Base-by-base conservation (phyloP, 2,797 vertebrate species). In the Rhadinocentrus ornatus region DNA sequence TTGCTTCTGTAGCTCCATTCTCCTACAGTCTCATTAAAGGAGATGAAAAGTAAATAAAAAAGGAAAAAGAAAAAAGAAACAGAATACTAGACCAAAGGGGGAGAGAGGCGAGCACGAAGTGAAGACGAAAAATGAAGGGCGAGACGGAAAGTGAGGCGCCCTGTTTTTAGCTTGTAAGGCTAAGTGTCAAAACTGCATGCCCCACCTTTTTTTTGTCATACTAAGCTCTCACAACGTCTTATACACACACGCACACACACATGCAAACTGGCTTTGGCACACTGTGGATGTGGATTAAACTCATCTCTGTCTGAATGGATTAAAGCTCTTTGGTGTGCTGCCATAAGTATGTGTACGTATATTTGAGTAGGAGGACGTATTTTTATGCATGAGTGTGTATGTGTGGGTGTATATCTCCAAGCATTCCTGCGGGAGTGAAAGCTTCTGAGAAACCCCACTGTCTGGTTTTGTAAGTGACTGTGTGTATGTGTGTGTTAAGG, bases 241-340 rank as follows among this genome's bases (percentile, higher is more conserved):
- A 60, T 39, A 41, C 20, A 20, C 41, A 20, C 44, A n/a, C 20
- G 46, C 46, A 65, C 59, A 65, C 62, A 71, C 75, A 73, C 31
- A 75, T 32, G 69, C 32, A 77, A 1, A 66, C 66, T 63, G 60
- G 48, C 66, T 71, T 77, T 84, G 78, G 82, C 78, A 86, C 63
- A 60, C 48, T 77, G 71, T 77, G 81, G 67, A 89, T 86, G 71
- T 82, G 89, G 77, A 90, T 86, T 91, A 92, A 88, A 86, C 82
- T 84, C 80, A 82, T 84, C 84, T 80, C 71, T 80, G 81, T 87
- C 80, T 85, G 75, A 81, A 31, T 52, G 80, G 87, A 91, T 92
- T 87, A 91, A 86, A 91, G 87, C n/a, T 83, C 22, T 73, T 78
- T 81, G 78, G 57, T 82, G 81, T 59, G 48, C 55, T 71, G 82